Conservation (phyloP, 2,888 invertebrate species). For the Parnassius orleans region DNA sequence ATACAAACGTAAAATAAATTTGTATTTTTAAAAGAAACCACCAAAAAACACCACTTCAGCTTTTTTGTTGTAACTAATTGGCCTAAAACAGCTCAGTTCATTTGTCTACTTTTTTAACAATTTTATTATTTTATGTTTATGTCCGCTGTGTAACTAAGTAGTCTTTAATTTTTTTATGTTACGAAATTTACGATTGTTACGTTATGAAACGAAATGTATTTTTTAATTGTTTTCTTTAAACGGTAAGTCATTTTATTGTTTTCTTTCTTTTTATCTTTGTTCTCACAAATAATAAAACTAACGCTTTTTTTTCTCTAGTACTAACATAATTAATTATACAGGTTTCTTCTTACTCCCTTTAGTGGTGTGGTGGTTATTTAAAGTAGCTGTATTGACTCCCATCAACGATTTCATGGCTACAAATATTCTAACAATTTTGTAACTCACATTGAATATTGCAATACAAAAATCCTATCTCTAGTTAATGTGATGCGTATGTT, state of each 20-base stretch:
- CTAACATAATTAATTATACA: constrained; percentile 32
- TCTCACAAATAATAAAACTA: constrained; percentile 43
- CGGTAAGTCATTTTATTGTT: constrained; percentile 63
- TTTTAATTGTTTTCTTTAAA: constrained; percentile 27
- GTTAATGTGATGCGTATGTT: constrained; percentile 56
- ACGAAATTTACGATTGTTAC: too few relatives aligned
- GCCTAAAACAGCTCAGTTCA: constrained; percentile 72
- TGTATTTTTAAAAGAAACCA: constrained; percentile 44
- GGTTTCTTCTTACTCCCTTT: constrained; percentile 39
- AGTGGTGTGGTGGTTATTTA: constrained; percentile 76
- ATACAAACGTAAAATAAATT: constrained; percentile 39
- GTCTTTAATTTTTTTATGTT: constrained; percentile 9
- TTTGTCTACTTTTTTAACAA: constrained; percentile 46
- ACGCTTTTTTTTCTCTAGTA: constrained; percentile 64
- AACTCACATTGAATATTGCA: constrained; percentile 26
- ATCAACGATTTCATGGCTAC: constrained; percentile 7
- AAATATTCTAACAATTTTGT: constrained; percentile 20
- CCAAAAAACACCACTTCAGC: constrained; percentile 70
- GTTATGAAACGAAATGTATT: constrained; percentile 14
- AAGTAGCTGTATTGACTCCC: constrained; percentile 37
- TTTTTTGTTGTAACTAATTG: constrained; percentile 66
- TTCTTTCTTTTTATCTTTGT: constrained; percentile 40
- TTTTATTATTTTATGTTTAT: constrained; percentile 46
- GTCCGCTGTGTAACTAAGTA: constrained; percentile 53
- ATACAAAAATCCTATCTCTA: constrained; percentile 72